Evolutionary conservation across 1,140 invertebrate species (phyloP), one percentile per base, ranked within the genome.

Genomic region (Pseudomyrmex sp.): DNA sequence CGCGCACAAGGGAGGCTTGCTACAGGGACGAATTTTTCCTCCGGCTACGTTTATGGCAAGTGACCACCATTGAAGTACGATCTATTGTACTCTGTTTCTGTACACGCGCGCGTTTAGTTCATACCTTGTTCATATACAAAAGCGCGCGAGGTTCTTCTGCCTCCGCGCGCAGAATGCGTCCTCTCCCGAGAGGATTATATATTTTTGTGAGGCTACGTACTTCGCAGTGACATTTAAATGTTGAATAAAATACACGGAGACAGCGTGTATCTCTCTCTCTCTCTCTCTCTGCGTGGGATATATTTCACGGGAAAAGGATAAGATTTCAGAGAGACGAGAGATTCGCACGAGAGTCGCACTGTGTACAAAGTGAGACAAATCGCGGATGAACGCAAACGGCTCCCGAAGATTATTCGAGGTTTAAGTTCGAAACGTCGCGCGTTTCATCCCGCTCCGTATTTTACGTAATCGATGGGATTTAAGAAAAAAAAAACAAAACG

Each of bases 61-160:
- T 20, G 46, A 4, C 35, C 10, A 13, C 13, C 69, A 35, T 72
- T 89, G 84, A 89, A 79, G 80, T 89, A 89, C 82, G 76, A 85
- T 88, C 87, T 82, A 89, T 89, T 89, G 88, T 89, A 88, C 75
- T 68, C 68, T 52, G 56, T 82, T 83, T 74, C 75, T 61, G 48
- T 66, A 68, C 79, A 35, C 50, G 35, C 35, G 35, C 35, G 15
- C 2, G 46, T 70, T 80, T 59, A 72, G 54, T 70, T 72, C 20
- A 56, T 70, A 48, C 4, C 35, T 7, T 35, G 35, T 35, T 35
- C 35, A 9, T 48, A 15, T 18, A 58, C 65, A 70, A 58, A 58
- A 26, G 26, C 3, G 26, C 26, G 66, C 23, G 46, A 12, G 18
- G 54, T 46, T n/a, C 18, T 18, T 18, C 18, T 48, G 68, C n/a